These are phyloP conservation scores for Catalaphyllia jardinei DNA, from an alignment of 64 coral and sea anemone genomes.

Conservation along the genomic window DNA sequence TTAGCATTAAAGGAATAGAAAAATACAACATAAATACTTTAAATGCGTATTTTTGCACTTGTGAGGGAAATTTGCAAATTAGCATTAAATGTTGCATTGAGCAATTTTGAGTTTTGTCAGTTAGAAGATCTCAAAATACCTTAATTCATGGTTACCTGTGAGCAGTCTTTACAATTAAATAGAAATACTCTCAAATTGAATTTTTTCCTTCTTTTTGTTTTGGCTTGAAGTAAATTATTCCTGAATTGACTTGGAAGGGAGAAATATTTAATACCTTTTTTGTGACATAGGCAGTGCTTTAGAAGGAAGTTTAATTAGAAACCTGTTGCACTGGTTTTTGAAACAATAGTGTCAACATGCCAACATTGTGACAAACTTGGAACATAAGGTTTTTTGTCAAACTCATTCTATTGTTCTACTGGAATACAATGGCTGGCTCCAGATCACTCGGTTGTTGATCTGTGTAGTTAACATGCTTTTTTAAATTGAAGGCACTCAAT, in stretches of 20 bases:
- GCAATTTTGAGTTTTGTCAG: not conserved
- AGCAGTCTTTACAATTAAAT: not conserved
- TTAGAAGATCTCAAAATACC: not conserved
- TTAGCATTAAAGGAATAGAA: not conserved
- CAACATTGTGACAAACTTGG: not conserved
- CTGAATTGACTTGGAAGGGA: not conserved
- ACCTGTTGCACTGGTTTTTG: not conserved
- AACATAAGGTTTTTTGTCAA: not conserved
- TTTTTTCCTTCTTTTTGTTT: not conserved
- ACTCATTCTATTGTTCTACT: not conserved
- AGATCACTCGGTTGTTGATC: not conserved
- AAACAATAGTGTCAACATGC: conserved; percentile 26
- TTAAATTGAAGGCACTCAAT: not conserved
- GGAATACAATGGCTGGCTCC: not conserved
- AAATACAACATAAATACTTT: not conserved
- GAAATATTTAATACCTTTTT: not conserved
- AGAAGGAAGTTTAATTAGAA: not conserved
- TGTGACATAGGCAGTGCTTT: conserved; percentile 1
- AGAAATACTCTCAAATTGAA: not conserved
- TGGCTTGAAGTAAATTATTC: not conserved
- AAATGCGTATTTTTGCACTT: not conserved
- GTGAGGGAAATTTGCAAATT: not conserved
- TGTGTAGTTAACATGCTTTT: not conserved
- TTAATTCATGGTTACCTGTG: not conserved
- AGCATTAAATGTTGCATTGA: not conserved